These are phyloP conservation scores for Paragorgia papillata DNA, from an alignment of 92 coral and sea anemone genomes.

Conservation along the genomic window DNA sequence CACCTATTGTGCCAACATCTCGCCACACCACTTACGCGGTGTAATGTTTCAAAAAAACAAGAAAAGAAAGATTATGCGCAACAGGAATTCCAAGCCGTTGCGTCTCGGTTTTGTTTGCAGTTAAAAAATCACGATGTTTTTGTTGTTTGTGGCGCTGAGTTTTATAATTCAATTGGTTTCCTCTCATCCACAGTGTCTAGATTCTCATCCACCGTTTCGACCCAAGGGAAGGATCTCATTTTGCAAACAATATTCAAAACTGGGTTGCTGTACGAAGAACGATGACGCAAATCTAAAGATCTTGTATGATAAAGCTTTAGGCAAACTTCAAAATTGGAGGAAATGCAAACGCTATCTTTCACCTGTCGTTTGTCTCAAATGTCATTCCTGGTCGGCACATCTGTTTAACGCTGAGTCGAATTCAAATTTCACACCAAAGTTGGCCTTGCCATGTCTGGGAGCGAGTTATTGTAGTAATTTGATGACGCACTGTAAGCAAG, in stretches of 20 bases:
- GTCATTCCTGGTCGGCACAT: slow-evolving; percentile 93
- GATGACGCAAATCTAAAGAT: slow-evolving; percentile 57
- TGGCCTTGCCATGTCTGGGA: slow-evolving; percentile 86
- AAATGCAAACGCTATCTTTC: slow-evolving; percentile 66
- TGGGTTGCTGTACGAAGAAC: slow-evolving; percentile 79
- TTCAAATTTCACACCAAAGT: slow-evolving; percentile 53
- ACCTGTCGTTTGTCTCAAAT: slow-evolving; percentile 76
- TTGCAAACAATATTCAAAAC: slow-evolving; percentile 68
- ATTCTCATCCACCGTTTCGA: slow-evolving; percentile 81
- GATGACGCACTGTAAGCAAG: slow-evolving; percentile 58
- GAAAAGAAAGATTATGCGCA: too few relatives aligned
- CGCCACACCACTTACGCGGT: neutral
- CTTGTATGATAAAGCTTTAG: slow-evolving; percentile 39
- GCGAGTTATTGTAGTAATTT: slow-evolving; percentile 54
- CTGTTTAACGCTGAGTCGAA: slow-evolving; percentile 86
- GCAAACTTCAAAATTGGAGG: slow-evolving; percentile 44
- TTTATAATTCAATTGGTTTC: neutral
- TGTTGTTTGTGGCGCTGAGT: neutral
- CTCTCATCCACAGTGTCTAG: slow-evolving; percentile 91
- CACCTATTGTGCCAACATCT: too few relatives aligned
- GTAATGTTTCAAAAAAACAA: neutral
- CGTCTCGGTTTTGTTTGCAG: neutral
- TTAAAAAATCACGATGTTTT: neutral
- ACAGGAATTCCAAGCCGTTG: neutral
- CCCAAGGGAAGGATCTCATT: slow-evolving; percentile 48